A percentile compares a stretch with the other conserved stretches of the same genome.
Conservation (phyloP, 35 echinoderm and acorn worm genomes). For the Anneissia japonica region DNA sequence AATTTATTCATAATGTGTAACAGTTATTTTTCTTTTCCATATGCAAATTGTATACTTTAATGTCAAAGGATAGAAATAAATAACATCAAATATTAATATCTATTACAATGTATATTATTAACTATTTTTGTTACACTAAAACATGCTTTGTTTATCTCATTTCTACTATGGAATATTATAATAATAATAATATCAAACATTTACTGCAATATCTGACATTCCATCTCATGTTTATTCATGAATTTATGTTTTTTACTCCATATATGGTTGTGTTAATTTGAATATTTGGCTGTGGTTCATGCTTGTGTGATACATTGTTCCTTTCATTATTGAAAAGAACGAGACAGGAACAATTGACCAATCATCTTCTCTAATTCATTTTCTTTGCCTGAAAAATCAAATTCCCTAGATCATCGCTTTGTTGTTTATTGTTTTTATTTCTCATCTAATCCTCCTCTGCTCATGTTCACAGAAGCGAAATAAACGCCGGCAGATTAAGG, state of each 20-base stretch:
- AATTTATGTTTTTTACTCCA: not conserved
- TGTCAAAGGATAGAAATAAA: too few species aligned
- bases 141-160: not conserved
- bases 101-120: not conserved
- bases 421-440: not conserved
- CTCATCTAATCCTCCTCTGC: conserved; percentile 1
- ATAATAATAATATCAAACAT: not conserved
- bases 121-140: not conserved
- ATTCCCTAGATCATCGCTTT: not conserved
- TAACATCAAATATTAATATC: too few species aligned
- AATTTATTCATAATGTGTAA: too few species aligned
- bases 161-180: not conserved
- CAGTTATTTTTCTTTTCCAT: too few species aligned
- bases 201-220: too few species aligned
- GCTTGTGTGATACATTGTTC: not conserved
- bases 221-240: not conserved
- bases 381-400: not conserved
- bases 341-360: not conserved
- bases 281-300: not conserved
- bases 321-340: not conserved
- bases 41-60: too few species aligned
- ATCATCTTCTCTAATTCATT: not conserved
- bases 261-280: too few species aligned
- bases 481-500: not conserved
- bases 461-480: not conserved